A percentile compares a stretch with the other conserved stretches of the same genome.
phyloP scores from a whole-genome alignment of 1,140 invertebrate genomes.

The Hycleus phaleratus region DNA sequence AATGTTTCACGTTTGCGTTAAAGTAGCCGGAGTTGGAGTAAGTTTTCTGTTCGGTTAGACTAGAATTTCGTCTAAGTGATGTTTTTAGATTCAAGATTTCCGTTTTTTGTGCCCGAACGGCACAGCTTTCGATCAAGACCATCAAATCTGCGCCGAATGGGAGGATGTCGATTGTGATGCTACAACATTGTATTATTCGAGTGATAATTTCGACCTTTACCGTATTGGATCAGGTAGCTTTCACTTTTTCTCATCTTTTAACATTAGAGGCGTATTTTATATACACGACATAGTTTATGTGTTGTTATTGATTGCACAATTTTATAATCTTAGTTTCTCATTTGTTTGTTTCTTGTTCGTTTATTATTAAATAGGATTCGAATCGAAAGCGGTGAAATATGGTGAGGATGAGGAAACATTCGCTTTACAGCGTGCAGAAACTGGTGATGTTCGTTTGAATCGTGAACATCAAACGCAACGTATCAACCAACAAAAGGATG shows the following conservation, averaged over 20 bases:
- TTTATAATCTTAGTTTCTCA: neutral
- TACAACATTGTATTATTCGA: conserved; percentile 67
- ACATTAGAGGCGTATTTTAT: neutral
- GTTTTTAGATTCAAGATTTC: conserved; percentile 61
- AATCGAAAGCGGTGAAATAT: conserved; percentile 52
- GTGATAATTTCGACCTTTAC: conserved; percentile 78
- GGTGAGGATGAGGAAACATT: conserved; percentile 67
- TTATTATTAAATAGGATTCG: conserved; percentile 42
- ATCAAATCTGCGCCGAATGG: conserved; percentile 86
- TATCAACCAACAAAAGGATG: conserved; percentile 35
- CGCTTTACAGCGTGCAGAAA: conserved; percentile 66
- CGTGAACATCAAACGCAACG: conserved; percentile 35
- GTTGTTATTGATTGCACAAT: neutral
- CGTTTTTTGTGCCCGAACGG: conserved; percentile 86
- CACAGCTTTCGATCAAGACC: conserved; percentile 86
- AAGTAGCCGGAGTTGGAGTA: conserved; percentile 65
- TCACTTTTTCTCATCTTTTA: conserved; percentile 8
- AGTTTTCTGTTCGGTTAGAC: conserved; percentile 28
- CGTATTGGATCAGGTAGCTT: conserved; percentile 59
- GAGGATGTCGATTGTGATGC: conserved; percentile 79
- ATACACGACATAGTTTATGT: neutral
- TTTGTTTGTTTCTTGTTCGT: too few species aligned
- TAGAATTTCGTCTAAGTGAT: too few species aligned
- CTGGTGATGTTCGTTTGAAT: conserved; percentile 50
- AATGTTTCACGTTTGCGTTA: conserved; percentile 85